phyloP scores from a whole-genome alignment of 2,797 vertebrate species.

The Rhyacichthys aspro region DNA sequence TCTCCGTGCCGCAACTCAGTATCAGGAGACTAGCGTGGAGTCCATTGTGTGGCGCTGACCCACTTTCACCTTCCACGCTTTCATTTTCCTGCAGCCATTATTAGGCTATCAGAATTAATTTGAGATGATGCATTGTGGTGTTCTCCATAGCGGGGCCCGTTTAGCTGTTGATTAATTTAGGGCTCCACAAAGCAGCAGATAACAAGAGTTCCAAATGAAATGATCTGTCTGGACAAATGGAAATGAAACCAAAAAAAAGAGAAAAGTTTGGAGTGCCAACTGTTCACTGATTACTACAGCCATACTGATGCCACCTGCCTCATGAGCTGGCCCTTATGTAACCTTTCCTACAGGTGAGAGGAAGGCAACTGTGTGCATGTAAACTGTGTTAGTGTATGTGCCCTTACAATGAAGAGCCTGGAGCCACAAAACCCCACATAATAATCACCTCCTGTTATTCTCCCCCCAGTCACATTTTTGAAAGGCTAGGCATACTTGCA shows the following conservation, averaged over 20 bases:
- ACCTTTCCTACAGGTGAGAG: conserved; percentile 1
- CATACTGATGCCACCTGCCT: background rate
- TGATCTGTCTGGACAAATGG: background rate
- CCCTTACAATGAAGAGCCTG: background rate
- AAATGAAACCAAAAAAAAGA: background rate
- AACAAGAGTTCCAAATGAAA: conserved; percentile 1
- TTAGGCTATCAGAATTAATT: conserved; percentile 13
- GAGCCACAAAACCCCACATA: too few species aligned
- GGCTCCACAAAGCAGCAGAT: background rate
- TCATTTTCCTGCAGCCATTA: conserved; percentile 15
- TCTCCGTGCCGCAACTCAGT: background rate
- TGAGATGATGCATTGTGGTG: conserved; percentile 7
- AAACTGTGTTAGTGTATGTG: background rate
- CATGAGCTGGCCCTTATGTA: background rate
- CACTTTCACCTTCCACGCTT: conserved; percentile 9
- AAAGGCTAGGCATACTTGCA: too few species aligned
- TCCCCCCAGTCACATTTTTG: too few species aligned
- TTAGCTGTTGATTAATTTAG: conserved; percentile 6
- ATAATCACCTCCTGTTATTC: too few species aligned
- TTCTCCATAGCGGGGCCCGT: background rate
- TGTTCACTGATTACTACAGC: conserved; percentile 7
- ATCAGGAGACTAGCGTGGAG: background rate
- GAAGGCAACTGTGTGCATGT: conserved; percentile 7
- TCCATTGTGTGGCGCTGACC: background rate
- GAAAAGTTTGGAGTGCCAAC: conserved; percentile 4